Evolutionary conservation across 2,888 invertebrate species (phyloP).

Genomic region (Hemistola chrysoprasaria): DNA sequence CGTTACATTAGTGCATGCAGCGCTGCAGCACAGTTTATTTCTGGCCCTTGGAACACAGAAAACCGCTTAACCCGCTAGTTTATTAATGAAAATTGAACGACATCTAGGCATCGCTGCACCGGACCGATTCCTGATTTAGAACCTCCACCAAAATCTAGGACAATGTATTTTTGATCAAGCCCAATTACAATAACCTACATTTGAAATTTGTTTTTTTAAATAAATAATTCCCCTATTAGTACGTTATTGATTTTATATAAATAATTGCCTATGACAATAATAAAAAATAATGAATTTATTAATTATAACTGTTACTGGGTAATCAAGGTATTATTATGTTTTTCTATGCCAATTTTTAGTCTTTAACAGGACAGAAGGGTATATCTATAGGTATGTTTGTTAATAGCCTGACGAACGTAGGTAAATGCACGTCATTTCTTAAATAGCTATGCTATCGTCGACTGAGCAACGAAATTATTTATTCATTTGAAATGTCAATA

Average conservation of each 20-base stretch:
- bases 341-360: constrained; percentile 6
- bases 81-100: constrained; percentile 81
- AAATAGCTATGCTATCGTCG: background rate
- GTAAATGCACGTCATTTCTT: constrained; percentile 3
- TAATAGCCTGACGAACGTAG: background rate
- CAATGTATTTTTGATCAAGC: constrained; percentile 51
- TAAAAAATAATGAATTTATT: background rate
- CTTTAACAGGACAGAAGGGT: no score
- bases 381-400: no score
- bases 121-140: constrained; percentile 55
- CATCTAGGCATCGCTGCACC: constrained; percentile 58
- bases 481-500: background rate
- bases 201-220: background rate
- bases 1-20: constrained; percentile 18
- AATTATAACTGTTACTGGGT: background rate
- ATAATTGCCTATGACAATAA: background rate
- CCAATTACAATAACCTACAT: constrained; percentile 12
- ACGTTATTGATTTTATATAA: no score
- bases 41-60: constrained; percentile 66
- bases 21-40: constrained; percentile 46
- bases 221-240: no score
- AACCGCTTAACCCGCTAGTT: constrained; percentile 74
- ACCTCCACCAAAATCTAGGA: constrained; percentile 66
- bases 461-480: constrained; percentile 1
- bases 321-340: background rate